phyloP scores from a whole-genome alignment of 2,113 vertebrate genomes.

The Oreochromis niloticus region DNA sequence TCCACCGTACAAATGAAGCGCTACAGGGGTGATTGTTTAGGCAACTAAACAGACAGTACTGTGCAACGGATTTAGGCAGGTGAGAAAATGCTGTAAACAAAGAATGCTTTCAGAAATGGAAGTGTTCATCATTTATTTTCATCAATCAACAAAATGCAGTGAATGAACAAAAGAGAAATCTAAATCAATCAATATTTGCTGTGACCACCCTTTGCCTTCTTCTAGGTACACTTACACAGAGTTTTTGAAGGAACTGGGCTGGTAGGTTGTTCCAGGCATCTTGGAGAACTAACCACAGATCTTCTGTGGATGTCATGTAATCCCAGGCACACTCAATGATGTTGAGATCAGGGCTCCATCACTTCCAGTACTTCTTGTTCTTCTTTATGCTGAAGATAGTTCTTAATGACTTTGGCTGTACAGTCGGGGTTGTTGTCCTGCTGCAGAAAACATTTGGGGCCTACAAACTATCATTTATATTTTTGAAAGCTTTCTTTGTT shows the following conservation, averaged over 20 bases:
- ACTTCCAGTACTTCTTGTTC: accelerated
- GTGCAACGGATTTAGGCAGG: background rate
- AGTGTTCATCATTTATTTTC: background rate
- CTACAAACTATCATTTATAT: background rate
- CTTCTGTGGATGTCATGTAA: background rate
- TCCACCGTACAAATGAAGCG: background rate
- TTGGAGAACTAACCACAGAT: background rate
- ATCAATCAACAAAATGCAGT: background rate
- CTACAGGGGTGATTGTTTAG: background rate
- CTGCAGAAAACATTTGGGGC: background rate
- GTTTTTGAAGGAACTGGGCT: background rate
- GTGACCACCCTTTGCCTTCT: background rate
- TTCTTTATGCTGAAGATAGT: accelerated
- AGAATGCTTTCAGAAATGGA: background rate
- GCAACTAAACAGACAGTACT: background rate
- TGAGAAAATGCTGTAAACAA: background rate
- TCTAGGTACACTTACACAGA: background rate
- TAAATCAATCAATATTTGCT: background rate
- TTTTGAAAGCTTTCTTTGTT: background rate
- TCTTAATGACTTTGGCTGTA: background rate
- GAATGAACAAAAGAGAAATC: background rate
- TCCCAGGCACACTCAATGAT: background rate
- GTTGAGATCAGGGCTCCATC: background rate
- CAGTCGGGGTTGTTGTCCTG: background rate
- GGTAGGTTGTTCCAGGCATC: background rate